phyloP scores from a whole-genome alignment of 2,797 vertebrate species.

The Ciconia nigra region DNA sequence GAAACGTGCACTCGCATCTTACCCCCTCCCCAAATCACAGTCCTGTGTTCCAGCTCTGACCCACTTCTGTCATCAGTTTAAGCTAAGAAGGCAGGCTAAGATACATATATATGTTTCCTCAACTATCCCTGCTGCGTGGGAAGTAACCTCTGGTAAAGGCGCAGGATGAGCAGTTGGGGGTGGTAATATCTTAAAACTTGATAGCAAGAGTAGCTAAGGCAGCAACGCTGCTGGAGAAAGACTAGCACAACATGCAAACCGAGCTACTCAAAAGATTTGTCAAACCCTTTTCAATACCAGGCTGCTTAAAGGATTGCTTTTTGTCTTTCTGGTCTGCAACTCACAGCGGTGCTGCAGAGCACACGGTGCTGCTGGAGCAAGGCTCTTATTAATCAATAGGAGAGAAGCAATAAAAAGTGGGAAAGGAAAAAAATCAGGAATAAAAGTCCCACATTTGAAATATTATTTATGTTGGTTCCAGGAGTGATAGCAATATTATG shows the following conservation, averaged over 20 bases:
- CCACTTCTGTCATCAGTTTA: neutral
- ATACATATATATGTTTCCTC: neutral
- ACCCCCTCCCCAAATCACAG: neutral
- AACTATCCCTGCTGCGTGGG: neutral
- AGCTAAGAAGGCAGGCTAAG: neutral
- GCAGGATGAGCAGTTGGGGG: accelerated
- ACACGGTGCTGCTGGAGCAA: accelerated
- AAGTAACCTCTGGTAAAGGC: neutral
- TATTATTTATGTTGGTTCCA: neutral
- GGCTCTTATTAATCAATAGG: neutral
- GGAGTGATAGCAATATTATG: neutral
- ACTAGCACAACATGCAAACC: neutral
- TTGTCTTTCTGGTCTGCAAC: neutral
- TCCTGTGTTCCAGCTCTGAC: neutral
- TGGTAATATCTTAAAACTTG: neutral
- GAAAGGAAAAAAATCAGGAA: neutral
- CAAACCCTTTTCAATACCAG: neutral
- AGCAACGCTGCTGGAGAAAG: neutral
- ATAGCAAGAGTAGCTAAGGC: neutral
- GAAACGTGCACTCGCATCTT: neutral
- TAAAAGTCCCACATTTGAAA: neutral
- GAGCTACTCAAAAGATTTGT: neutral
- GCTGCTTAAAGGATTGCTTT: neutral
- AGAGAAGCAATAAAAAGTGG: neutral
- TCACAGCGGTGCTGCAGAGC: neutral